phyloP scores from a whole-genome alignment of 2,113 vertebrate genomes.

The Siphamia tubifer region DNA sequence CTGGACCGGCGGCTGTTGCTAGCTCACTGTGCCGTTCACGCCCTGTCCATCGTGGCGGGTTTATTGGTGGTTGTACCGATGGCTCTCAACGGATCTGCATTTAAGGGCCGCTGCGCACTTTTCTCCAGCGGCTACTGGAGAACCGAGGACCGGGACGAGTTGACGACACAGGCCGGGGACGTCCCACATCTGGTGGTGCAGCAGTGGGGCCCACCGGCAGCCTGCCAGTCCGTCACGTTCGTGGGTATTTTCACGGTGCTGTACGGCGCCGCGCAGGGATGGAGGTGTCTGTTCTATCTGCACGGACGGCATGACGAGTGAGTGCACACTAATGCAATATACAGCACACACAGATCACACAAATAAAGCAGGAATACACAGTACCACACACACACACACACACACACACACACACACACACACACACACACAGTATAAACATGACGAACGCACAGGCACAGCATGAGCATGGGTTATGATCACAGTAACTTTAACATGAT shows the following conservation, averaged over 20 bases:
- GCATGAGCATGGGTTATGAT: too few relatives aligned
- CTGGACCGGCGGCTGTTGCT: constrained; percentile 76
- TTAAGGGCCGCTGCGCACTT: constrained; percentile 82
- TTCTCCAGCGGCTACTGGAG: constrained; percentile 80
- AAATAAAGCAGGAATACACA: too few relatives aligned
- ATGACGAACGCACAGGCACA: too few relatives aligned
- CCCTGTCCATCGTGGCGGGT: constrained; percentile 71
- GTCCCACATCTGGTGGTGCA: constrained; percentile 72
- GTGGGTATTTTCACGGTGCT: constrained; percentile 82
- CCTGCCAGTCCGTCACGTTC: constrained; percentile 82
- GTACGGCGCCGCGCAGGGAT: constrained; percentile 82
- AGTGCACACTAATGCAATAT: constrained; percentile 45
- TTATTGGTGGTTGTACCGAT: constrained; percentile 82
- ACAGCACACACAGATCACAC: background rate
- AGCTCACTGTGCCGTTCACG: constrained; percentile 77
- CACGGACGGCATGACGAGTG: constrained; percentile 82
- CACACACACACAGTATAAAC: too few relatives aligned
- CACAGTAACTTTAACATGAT: too few relatives aligned
- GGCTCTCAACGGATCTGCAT: constrained; percentile 81
- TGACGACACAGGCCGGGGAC: constrained; percentile 21
- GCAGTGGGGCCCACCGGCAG: constrained; percentile 79
- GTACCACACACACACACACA: too few relatives aligned
- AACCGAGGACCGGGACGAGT: constrained; percentile 54
- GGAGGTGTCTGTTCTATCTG: constrained; percentile 82
- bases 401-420: too few relatives aligned